Percentiles rank a stretch among this genome's conserved stretches.
These are phyloP conservation scores for Xyliphius kryptos DNA, from an alignment of 2,113 vertebrate genomes.

Conservation along the genomic window DNA sequence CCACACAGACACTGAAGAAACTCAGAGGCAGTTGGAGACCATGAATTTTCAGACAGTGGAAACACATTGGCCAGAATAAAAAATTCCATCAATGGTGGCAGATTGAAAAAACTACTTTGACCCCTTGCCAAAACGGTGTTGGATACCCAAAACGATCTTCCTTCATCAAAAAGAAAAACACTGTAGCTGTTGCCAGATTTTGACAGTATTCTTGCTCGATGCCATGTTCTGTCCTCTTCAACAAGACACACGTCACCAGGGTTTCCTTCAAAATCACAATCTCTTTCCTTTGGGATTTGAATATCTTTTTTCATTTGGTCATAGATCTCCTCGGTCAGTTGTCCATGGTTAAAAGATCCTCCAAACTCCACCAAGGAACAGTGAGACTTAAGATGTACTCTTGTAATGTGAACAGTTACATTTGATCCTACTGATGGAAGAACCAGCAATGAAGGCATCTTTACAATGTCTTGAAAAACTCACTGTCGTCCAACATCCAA, in stretches of 20 bases:
- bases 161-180: constrained; percentile 77
- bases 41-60: constrained; percentile 51
- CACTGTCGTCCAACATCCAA: no score
- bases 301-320: constrained; percentile 54
- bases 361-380: constrained; percentile 69
- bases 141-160: constrained; percentile 43
- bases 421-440: constrained; percentile 53
- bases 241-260: constrained; percentile 67
- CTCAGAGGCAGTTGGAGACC: constrained; percentile 56
- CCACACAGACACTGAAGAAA: constrained; percentile 68
- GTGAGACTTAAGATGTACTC: constrained; percentile 59
- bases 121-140: constrained; percentile 60
- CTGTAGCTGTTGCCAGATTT: constrained; percentile 48
- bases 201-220: constrained; percentile 65
- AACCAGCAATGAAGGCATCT: constrained; percentile 55
- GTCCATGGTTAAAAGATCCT: constrained; percentile 58
- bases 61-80: constrained; percentile 71
- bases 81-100: constrained; percentile 68
- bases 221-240: constrained; percentile 65
- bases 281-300: constrained; percentile 52
- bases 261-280: constrained; percentile 43
- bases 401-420: constrained; percentile 60
- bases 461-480: constrained; percentile 9
- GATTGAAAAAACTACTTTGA: constrained; percentile 60
- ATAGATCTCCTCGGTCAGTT: constrained; percentile 49